phyloP scores from a whole-genome alignment of 2,888 invertebrate species.

The Phengaris arion region DNA sequence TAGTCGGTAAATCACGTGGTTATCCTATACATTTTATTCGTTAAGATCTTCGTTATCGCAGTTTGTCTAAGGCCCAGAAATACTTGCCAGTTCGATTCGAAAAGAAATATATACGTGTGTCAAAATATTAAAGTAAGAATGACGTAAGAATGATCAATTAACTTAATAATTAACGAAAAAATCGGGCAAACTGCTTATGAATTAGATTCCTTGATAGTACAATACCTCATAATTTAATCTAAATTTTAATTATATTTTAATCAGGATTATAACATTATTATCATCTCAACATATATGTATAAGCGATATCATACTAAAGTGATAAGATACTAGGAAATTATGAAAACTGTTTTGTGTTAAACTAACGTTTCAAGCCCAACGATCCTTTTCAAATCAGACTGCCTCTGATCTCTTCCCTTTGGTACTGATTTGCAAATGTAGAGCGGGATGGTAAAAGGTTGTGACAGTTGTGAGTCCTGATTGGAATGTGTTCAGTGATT shows the following conservation, averaged over 20 bases:
- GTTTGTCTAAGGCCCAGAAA: too few species aligned
- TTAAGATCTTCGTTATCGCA: too few species aligned
- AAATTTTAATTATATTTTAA: background rate
- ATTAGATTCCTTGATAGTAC: too few species aligned
- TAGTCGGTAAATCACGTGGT: too few species aligned
- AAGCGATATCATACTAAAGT: background rate
- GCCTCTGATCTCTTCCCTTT: background rate
- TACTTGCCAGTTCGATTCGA: too few species aligned
- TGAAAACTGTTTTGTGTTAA: background rate
- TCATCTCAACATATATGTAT: background rate
- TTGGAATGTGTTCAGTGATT: conserved; percentile 5
- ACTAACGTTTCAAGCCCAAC: background rate
- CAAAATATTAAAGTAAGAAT: too few species aligned
- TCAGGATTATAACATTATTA: background rate
- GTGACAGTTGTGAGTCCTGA: background rate
- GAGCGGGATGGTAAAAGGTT: background rate
- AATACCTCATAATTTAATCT: too few species aligned
- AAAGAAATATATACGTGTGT: too few species aligned
- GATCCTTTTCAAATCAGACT: background rate
- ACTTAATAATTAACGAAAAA: too few species aligned
- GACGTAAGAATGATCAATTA: too few species aligned
- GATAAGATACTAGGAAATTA: background rate
- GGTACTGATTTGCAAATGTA: conserved; percentile 1
- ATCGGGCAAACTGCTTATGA: too few species aligned
- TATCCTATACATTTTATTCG: too few species aligned